Base-by-base conservation (phyloP, 2,113 vertebrate species). In the Lucifuga dentata region DNA sequence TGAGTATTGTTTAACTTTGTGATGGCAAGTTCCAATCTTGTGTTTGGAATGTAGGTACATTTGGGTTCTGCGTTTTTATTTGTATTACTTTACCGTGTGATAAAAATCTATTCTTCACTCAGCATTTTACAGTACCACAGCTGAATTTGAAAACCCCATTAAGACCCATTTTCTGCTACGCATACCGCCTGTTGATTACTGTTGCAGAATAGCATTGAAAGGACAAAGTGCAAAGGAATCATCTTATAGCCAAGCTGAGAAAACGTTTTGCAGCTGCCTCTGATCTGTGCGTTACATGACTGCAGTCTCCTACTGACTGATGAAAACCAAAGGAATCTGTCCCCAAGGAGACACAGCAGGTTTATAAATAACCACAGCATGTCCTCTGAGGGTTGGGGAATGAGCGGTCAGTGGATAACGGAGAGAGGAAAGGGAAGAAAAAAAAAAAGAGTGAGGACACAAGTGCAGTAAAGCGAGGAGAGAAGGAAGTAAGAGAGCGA, bases 341-440 rank as follows among this genome's bases (percentile, higher is more conserved):
- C 61, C 83, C 60, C 73, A 52, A 26, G 36, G 78, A 86, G 67
- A 88, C 71, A 56, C 44, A 52, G 11, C 39, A 64, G 17, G 26
- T 83, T 78, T 75, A 87, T 70, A 86, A 87, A 89, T 81, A 86
- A 73, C 69, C 60, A 76, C 0, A 35, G 56, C 4, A 19, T 24
- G 70, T 78, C 84, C 85, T 75, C 81, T 32, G 82, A 76, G 78
- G 59, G 51, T 78, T 82, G 53, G 24, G 62, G 75, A 81, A 83
- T 80, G 82, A 77, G 48, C 57, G 70, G 75, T 57, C 76, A 80
- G 64, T 29, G 72, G 73, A 66, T 65, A 60, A 78, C 38, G 58
- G 26, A 70, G 51, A 70, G 64, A 52, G 55, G 49, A 36, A 29
- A 73, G 17, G 57, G 63, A 46, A 67, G 52, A 40, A 24, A 75